Percentiles rank a stretch among this genome's conserved stretches.
Evolutionary conservation across 2,113 vertebrate genomes (phyloP).

Genomic region (Podarcis muralis): DNA sequence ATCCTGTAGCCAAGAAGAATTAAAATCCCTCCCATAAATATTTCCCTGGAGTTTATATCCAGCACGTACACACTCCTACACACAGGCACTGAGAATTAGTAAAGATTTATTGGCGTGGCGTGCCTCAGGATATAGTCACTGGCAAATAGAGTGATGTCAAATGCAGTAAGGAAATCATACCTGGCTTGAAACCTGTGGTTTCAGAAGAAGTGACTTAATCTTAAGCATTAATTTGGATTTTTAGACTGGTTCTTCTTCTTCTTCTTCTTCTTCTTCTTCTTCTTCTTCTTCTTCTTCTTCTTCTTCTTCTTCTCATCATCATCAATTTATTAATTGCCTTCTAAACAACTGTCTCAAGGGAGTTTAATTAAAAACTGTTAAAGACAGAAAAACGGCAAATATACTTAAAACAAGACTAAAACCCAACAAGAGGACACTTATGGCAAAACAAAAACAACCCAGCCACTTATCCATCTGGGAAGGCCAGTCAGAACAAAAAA

Average conservation of each 20-base stretch:
- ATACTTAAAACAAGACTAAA: too few relatives aligned
- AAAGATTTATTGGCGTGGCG: background rate
- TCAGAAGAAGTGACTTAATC: background rate
- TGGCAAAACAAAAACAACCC: too few relatives aligned
- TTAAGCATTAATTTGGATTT: background rate
- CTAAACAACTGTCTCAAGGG: too few relatives aligned
- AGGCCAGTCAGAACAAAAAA: too few relatives aligned
- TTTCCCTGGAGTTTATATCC: background rate
- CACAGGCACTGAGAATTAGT: background rate
- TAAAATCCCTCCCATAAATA: background rate
- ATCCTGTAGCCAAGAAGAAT: rapidly evolving
- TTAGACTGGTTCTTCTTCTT: background rate
- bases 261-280: too few relatives aligned
- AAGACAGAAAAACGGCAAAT: too few relatives aligned
- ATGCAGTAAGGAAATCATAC: background rate
- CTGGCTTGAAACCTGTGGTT: background rate
- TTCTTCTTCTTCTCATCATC: too few relatives aligned
- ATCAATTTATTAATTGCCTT: too few relatives aligned
- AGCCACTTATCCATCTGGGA: too few relatives aligned
- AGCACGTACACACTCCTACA: background rate
- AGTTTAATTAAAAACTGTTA: too few relatives aligned
- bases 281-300: too few relatives aligned
- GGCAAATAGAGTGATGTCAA: background rate
- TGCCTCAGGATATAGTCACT: background rate
- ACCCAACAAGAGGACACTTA: too few relatives aligned